phyloP scores from a whole-genome alignment of 2,888 invertebrate genomes.

The Leptinotarsa rubiginosa region DNA sequence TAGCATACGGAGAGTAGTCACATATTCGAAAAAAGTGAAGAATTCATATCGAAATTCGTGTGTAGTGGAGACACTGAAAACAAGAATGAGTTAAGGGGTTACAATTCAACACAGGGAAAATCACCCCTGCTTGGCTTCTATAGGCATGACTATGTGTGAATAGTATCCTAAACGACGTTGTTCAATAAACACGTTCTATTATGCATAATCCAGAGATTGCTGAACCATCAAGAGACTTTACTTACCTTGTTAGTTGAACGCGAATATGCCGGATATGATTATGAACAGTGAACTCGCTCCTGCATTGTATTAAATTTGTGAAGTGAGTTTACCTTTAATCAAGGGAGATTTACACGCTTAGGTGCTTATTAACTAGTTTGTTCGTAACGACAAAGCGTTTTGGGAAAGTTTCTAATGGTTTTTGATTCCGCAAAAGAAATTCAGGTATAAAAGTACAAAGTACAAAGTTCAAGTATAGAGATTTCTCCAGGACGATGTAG shows the following conservation, averaged over 20 bases:
- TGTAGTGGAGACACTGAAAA: no score
- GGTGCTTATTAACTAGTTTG: background rate
- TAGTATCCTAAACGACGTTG: background rate
- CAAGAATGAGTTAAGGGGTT: no score
- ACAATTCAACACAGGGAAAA: no score
- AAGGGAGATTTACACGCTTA: background rate
- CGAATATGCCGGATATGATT: background rate
- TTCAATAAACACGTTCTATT: background rate
- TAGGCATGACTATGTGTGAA: no score
- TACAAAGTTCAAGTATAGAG: no score
- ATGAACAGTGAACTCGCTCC: background rate
- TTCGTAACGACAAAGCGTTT: background rate
- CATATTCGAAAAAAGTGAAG: no score
- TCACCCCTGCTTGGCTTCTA: no score
- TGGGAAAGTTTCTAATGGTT: background rate
- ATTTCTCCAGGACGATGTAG: no score
- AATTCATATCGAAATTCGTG: no score
- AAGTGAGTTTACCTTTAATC: constrained; percentile 1
- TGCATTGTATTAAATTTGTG: constrained; percentile 1
- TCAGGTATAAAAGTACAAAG: background rate
- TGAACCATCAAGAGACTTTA: constrained; percentile 3
- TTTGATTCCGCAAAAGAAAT: background rate
- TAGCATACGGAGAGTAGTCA: no score
- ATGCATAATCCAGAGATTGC: constrained; percentile 1
- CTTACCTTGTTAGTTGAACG: constrained; percentile 2